Conservation (phyloP, 2,888 invertebrate species). For the Pteria penguin region DNA sequence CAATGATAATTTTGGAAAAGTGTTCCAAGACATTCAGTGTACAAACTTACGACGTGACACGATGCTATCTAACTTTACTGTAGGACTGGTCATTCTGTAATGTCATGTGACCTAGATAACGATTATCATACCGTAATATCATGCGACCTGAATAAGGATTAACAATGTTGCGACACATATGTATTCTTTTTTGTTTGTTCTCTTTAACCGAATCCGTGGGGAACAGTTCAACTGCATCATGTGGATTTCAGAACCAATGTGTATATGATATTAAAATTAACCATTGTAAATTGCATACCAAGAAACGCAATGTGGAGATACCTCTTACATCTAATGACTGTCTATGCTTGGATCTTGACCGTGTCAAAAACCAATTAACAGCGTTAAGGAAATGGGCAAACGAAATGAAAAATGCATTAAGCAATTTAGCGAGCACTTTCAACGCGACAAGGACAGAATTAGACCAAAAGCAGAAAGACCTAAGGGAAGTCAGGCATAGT, state of each 20-base stretch:
- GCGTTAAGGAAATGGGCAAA: conserved; percentile 5
- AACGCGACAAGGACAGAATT: conserved; percentile 9
- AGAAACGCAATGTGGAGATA: not conserved
- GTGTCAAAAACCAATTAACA: conserved; percentile 2
- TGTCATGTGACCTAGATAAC: too few relatives aligned
- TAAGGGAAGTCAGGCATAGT: not conserved
- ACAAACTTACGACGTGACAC: too few relatives aligned
- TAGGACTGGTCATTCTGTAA: too few relatives aligned
- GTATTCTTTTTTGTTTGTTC: too few relatives aligned
- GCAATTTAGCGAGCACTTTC: not conserved
- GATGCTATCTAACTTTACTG: too few relatives aligned
- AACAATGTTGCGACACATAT: too few relatives aligned
- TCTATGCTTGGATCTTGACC: conserved; percentile 17
- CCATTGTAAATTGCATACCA: conserved; percentile 37
- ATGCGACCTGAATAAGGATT: too few relatives aligned
- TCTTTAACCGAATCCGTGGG: too few relatives aligned
- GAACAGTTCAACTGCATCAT: conserved; percentile 57
- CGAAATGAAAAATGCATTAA: conserved; percentile 11
- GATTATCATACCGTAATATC: too few relatives aligned
- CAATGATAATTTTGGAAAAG: too few relatives aligned
- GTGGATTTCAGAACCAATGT: conserved; percentile 65
- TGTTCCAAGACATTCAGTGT: too few relatives aligned
- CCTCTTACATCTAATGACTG: not conserved
- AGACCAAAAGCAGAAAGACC: conserved; percentile 7
- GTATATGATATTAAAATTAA: conserved; percentile 61